These are phyloP conservation scores for Hystrix cristata DNA, from an alignment of 2,113 vertebrate species.

Conservation along the genomic window DNA sequence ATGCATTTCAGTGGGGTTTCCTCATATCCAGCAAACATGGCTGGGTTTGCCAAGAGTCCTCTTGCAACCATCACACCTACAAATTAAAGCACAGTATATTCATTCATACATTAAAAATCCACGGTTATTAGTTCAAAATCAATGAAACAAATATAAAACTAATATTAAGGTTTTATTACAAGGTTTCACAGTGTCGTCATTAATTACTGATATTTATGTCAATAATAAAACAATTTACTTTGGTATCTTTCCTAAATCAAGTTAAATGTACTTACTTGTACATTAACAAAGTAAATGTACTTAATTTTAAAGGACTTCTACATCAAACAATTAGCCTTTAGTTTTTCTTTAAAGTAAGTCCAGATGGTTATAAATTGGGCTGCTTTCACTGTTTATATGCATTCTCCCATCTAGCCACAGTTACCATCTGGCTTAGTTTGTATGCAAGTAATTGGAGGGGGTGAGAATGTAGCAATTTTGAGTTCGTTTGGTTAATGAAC, in stretches of 20 bases:
- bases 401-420: neutral
- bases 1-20: constrained; percentile 96
- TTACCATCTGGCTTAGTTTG: neutral
- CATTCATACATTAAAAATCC: constrained; percentile 15
- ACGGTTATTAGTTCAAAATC: constrained; percentile 49
- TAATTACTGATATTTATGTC: constrained; percentile 15
- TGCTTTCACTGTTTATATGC: constrained; percentile 47
- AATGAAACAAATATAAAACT: constrained; percentile 49
- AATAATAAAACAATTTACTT: constrained; percentile 46
- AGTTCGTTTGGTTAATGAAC: constrained; percentile 31
- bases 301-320: constrained; percentile 16
- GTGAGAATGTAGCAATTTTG: constrained; percentile 2
- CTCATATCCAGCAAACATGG: constrained; percentile 96
- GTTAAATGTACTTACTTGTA: neutral
- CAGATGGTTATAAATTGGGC: constrained; percentile 1
- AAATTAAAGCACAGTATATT: constrained; percentile 73
- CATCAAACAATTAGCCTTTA: constrained; percentile 31
- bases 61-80: constrained; percentile 96
- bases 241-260: constrained; percentile 49
- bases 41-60: constrained; percentile 96
- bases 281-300: neutral
- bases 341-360: constrained; percentile 12
- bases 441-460: neutral
- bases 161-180: constrained; percentile 36
- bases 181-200: constrained; percentile 56